These are phyloP conservation scores for Fopius arisanus DNA, from an alignment of 1,140 invertebrate genomes.

Conservation along the genomic window DNA sequence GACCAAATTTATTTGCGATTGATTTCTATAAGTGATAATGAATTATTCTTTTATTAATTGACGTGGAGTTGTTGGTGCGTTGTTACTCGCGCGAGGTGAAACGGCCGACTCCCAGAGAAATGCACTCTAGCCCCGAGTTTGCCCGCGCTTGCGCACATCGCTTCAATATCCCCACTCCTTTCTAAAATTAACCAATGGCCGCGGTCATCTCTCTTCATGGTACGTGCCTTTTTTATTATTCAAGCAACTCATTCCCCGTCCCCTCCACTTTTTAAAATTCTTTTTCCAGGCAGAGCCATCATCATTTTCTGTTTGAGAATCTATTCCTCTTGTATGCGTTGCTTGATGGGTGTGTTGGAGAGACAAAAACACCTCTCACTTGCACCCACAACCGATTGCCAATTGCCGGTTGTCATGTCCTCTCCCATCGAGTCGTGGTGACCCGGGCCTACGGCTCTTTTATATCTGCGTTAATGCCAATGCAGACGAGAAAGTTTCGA, in stretches of 20 bases:
- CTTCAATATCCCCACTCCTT: neutral
- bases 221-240: neutral
- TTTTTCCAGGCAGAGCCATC: neutral
- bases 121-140: slow-evolving; percentile 35
- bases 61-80: slow-evolving; percentile 22
- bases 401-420: slow-evolving; percentile 34
- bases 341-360: neutral
- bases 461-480: slow-evolving; percentile 43
- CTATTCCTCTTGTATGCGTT: too few species aligned
- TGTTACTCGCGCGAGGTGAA: slow-evolving; percentile 60
- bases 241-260: neutral
- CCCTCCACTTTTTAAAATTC: neutral
- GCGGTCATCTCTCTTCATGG: neutral
- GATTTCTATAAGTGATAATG: neutral
- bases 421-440: slow-evolving; percentile 36
- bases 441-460: slow-evolving; percentile 31
- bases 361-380: neutral
- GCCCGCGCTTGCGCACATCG: slow-evolving; percentile 47
- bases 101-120: slow-evolving; percentile 58
- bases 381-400: slow-evolving; percentile 14
- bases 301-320: neutral
- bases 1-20: neutral
- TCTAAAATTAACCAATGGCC: neutral
- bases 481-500: slow-evolving; percentile 39
- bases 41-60: neutral